Conservation (phyloP, 2,888 invertebrate genomes). For the Eupelmus urozonus region DNA sequence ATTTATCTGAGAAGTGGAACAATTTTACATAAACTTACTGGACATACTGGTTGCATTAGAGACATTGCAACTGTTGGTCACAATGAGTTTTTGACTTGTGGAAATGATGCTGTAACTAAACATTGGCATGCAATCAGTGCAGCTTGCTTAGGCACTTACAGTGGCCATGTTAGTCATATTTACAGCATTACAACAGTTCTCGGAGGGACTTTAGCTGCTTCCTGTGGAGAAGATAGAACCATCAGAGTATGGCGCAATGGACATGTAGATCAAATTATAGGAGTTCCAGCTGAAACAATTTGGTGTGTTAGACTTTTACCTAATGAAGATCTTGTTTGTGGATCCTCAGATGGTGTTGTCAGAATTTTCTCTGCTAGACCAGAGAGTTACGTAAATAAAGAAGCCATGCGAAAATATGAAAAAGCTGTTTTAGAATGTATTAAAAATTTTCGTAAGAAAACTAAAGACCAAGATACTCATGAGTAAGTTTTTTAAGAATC, state of each 20-base stretch:
- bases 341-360: slow-evolving; percentile 87
- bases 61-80: slow-evolving; percentile 84
- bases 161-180: slow-evolving; percentile 92
- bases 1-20: slow-evolving; percentile 87
- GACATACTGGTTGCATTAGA: slow-evolving; percentile 96
- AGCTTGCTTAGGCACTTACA: slow-evolving; percentile 86
- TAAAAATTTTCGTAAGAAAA: slow-evolving; percentile 76
- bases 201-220: slow-evolving; percentile 84
- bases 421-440: slow-evolving; percentile 84
- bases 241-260: slow-evolving; percentile 88
- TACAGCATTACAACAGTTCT: slow-evolving; percentile 79
- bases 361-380: slow-evolving; percentile 90
- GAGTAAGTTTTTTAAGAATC: slow-evolving; percentile 80
- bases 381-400: slow-evolving; percentile 83
- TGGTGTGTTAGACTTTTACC: slow-evolving; percentile 90
- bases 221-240: slow-evolving; percentile 92
- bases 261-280: slow-evolving; percentile 82
- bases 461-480: neutral
- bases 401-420: slow-evolving; percentile 79
- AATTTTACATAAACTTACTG: slow-evolving; percentile 77
- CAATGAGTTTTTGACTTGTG: slow-evolving; percentile 91
- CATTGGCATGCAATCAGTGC: slow-evolving; percentile 89
- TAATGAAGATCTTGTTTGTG: slow-evolving; percentile 95
- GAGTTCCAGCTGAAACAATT: slow-evolving; percentile 90
- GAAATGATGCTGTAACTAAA: slow-evolving; percentile 93